A percentile compares a stretch with the other conserved stretches of the same genome.
phyloP scores from a whole-genome alignment of 37 sponge, comb jelly and placozoan genomes.

The Lycopodina hypogea region DNA sequence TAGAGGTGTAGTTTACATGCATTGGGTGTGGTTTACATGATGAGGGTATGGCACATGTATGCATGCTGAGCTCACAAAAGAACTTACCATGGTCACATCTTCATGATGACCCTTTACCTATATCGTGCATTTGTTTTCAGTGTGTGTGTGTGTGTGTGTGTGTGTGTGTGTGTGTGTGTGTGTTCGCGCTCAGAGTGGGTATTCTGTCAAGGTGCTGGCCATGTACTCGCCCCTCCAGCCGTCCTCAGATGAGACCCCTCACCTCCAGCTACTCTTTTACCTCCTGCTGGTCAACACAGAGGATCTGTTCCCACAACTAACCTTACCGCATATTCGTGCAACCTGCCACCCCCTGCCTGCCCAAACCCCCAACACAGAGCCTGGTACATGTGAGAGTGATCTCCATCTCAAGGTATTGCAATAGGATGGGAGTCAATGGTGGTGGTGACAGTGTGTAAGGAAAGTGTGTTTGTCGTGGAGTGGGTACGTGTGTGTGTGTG shows the following conservation, averaged over 20 bases:
- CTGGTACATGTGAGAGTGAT: neutral
- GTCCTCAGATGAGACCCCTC: neutral
- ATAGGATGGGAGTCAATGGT: too few relatives aligned
- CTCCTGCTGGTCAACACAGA: conserved; percentile 49
- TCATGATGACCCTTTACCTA: too few relatives aligned
- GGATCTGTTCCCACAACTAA: conserved; percentile 54
- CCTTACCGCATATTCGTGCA: neutral
- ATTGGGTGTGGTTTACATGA: neutral
- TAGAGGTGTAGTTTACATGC: too few relatives aligned
- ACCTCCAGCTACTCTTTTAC: conserved; percentile 31
- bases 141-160: neutral
- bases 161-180: neutral
- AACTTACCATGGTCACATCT: too few relatives aligned
- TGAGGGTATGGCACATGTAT: too few relatives aligned
- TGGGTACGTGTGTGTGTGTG: too few relatives aligned
- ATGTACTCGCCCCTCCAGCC: neutral
- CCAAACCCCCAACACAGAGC: neutral
- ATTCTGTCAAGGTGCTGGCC: conserved; percentile 26
- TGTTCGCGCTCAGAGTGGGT: conserved; percentile 12
- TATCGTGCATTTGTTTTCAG: too few relatives aligned
- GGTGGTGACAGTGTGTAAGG: too few relatives aligned
- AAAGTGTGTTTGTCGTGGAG: too few relatives aligned
- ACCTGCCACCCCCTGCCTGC: conserved; percentile 18
- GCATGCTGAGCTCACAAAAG: too few relatives aligned
- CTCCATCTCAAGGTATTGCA: conserved; percentile 31